Evolutionary conservation across 2,797 vertebrate genomes (phyloP), one percentile per base, ranked within the genome.

Genomic region (Pampus argenteus): DNA sequence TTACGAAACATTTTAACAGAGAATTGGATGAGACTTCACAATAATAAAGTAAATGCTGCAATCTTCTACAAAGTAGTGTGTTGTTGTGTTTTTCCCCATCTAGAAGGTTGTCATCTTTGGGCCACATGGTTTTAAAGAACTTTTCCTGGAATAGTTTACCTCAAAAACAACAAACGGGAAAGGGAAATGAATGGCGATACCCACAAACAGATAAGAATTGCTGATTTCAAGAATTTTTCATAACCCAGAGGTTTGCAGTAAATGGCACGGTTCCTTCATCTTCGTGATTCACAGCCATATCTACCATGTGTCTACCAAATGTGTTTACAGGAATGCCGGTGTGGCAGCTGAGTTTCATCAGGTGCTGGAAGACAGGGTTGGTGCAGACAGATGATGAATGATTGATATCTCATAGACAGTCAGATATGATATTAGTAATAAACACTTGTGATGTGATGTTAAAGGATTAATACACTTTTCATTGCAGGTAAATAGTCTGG

Each of bases 281-380:
- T 62, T 36, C 55, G 18, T 58, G 63, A 76, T 67, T 58, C 59
- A 69, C 60, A 45, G 1, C 10, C 29, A 48, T 44, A 17, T 61
- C 51, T 18, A 36, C 4, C 78, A 82, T 74, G 10, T 86, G 85
- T 67, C 9, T 28, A 67, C 68, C 81, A 91, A 82, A 89, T 81
- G 81, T 79, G 63, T 71, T 60, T 45, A 42, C 66, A 40, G 20
- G 36, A 63, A 44, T 71, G 62, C 65, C 62, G 69, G n/a, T 49
- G 31, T 56, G 34, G 13, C 50, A 64, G 73, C 64, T 83, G 75
- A 81, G 87, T 86, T 79, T 47, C 64, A 72, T 71, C 22, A 40
- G 65, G 22, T 57, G 31, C 36, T 67, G 36, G 57, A 69, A 55
- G 52, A 59, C 45, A 66, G 44, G n/a, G n/a, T n/a, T n/a, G n/a